Evolutionary conservation across 2,113 vertebrate genomes (phyloP), one percentile per base, ranked within the genome.

Genomic region (Sarotherodon lohbergeri): DNA sequence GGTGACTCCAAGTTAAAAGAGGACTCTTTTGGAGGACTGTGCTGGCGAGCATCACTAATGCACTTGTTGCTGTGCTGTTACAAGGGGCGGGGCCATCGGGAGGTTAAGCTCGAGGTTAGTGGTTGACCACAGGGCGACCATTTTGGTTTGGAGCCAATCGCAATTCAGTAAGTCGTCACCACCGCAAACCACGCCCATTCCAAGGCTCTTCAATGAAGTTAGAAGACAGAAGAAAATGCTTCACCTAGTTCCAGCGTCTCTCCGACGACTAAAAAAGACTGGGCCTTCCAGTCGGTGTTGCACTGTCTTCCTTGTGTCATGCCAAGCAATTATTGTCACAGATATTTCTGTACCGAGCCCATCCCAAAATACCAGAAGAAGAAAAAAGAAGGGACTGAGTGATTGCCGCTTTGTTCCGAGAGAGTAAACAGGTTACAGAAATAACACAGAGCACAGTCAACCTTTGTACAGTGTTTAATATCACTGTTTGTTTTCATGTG

Each of bases 21-120:
- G 8, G 19, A 79, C 84, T 89, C 91, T 90, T 88, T 91, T 85
- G 82, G 32, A 81, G 66, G 79, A 39, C 19, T 27, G 88, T 52
- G 85, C 79, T 73, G 52, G 54, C 68, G 43, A 93, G 94, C 94
- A 95, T 95, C 96, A 91, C 93, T 88, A 54, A 84, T 96, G 95
- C 96, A 97, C 96, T 97, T 97, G 96, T 97, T 96, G 96, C 96
- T 80, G 87, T 92, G 94, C 95, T 92, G 34, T 68, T 84, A 84
- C 41, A 55, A 24, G 61, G 86, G 95, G 93, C 81, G 93, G 90
- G 88, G 90, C 61, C 19, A 78, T 85, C 1, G 4, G 4, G 24
- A 19, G 87, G 78, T 79, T 84, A 84, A 27, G 6, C 10, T 24
- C 1, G 43, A 80, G 41, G 56, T 85, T 57, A 95, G 63, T 95